Base-by-base conservation (phyloP, 1,140 invertebrate genomes). In the Phthorimaea operculella region DNA sequence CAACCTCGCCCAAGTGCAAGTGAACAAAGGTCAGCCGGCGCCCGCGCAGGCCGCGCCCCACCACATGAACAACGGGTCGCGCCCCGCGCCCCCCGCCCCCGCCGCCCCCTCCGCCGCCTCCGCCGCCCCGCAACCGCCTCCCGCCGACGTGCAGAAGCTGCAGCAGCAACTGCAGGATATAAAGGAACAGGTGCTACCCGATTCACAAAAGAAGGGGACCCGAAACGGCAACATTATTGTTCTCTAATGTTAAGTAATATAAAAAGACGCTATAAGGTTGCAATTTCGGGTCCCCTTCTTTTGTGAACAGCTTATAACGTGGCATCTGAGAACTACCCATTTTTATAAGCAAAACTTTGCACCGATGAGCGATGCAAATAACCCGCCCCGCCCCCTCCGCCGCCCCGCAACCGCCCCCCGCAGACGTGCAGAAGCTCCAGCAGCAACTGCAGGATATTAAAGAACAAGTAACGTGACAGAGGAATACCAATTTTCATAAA, bases 141-240 rank as follows among this genome's bases (percentile, higher is more conserved):
- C 72, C 28, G 62, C 67, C 63, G 96, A 98, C 82, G 92, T 98
- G 51, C 94, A 97, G 82, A 98, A 98, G 77, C 86, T 98, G 12
- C 95, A 98, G 74, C 96, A 99, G 77, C 96, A 99, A 79, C 85
- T 98, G 57, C 95, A 98, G 82, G 97, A 98, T 77, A 98, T 98
- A 59, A 98, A 98, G 76, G 97, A 99, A 86, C 96, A 98, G 89
- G 96, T 97, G n/a, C n/a, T n/a, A n/a, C n/a, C n/a, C n/a, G n/a
- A n/a, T n/a, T n/a, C n/a, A n/a, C n/a, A n/a, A n/a, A n/a, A n/a
- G n/a, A n/a, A n/a, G n/a, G n/a, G n/a, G n/a, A n/a, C n/a, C n/a
- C n/a, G n/a, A n/a, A n/a, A n/a, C n/a, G n/a, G n/a, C n/a, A n/a
- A n/a, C n/a, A n/a, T n/a, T n/a, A n/a, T n/a, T n/a, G n/a, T n/a